Evolutionary conservation across 2,888 invertebrate genomes (phyloP), one percentile per base, ranked within the genome.

Genomic region (Lamproptera curius): DNA sequence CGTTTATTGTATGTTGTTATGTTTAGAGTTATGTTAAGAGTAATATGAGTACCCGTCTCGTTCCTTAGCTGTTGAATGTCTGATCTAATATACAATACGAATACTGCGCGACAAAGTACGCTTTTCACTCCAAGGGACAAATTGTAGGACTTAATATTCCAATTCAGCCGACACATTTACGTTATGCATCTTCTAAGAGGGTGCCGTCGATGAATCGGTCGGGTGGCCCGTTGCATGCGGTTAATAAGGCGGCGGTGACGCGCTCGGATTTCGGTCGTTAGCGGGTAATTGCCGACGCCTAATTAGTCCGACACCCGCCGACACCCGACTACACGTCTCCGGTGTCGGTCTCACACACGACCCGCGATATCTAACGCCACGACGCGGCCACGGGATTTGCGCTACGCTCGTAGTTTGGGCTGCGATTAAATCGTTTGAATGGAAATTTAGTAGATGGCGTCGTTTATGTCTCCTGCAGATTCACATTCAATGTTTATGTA

Each of bases 181-280:
- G 46, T 43, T 48, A 51, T 49, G 40, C 48, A 52, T 28, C 33
- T 47, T 46, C 40, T 50, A 57, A 55, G 59, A 53, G 57, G 57
- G 43, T 40, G 46, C 50, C 46, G 54, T 47, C 47, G 57, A 61
- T 65, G 71, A 67, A 68, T 71, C 63, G 58, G 59, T 54, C 51
- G 60, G 55, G 53, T 54, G 52, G 48, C 47, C 42, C 53, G 58
- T 58, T 64, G 65, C 62, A 68, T 63, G 64, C 65, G 69, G 73
- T 77, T 84, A 82, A 84, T 82, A 81, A 83, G 78, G 71, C 71
- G 58, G 61, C 62, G 58, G 58, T 58, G 60, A 61, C 47, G 50
- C 42, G 55, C 71, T 83, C 83, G 66, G 70, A 74, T 83, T 80
- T 78, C 83, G 77, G 77, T 79, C 79, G 83, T 83, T 83, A 83